Percentiles rank a stretch among this genome's conserved stretches.
phyloP scores from a whole-genome alignment of 2,888 invertebrate species.

The Melanotus villosus region DNA sequence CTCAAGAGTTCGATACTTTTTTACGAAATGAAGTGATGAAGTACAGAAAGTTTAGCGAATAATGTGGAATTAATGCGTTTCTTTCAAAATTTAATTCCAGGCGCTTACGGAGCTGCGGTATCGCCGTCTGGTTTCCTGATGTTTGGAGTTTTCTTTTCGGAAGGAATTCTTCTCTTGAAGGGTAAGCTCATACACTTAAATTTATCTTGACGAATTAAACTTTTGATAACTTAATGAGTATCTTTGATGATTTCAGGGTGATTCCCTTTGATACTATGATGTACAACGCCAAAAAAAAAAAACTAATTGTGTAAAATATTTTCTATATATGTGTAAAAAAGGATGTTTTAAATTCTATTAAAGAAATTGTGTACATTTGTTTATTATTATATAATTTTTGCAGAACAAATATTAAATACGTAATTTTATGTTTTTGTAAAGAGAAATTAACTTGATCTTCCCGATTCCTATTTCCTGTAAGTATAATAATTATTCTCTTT shows the following conservation, averaged over 20 bases:
- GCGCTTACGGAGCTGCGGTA: slow-evolving; percentile 31
- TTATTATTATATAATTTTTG: slow-evolving; percentile 29
- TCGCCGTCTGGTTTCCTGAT: slow-evolving; percentile 34
- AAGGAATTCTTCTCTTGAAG: slow-evolving; percentile 32
- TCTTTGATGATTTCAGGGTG: slow-evolving; percentile 34
- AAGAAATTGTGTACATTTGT: slow-evolving; percentile 45
- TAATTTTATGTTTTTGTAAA: background rate
- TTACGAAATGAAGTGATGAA: slow-evolving; percentile 24
- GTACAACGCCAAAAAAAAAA: slow-evolving; percentile 46
- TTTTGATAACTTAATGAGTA: background rate
- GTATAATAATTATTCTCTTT: too few species aligned
- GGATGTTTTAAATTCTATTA: slow-evolving; percentile 41
- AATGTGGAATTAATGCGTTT: slow-evolving; percentile 35
- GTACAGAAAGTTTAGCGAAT: slow-evolving; percentile 31
- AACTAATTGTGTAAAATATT: slow-evolving; percentile 42
- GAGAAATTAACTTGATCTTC: background rate
- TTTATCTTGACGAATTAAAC: background rate
- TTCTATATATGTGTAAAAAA: slow-evolving; percentile 43
- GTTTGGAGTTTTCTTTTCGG: slow-evolving; percentile 34
- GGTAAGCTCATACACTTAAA: slow-evolving; percentile 13
- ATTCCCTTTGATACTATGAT: slow-evolving; percentile 9
- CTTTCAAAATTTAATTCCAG: slow-evolving; percentile 38
- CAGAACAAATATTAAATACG: background rate
- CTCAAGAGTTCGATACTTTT: slow-evolving; percentile 4
- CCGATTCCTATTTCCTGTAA: background rate